Evolutionary conservation across 2,888 invertebrate genomes (phyloP), one percentile per base, ranked within the genome.

Genomic region (Lapara coniferarum): DNA sequence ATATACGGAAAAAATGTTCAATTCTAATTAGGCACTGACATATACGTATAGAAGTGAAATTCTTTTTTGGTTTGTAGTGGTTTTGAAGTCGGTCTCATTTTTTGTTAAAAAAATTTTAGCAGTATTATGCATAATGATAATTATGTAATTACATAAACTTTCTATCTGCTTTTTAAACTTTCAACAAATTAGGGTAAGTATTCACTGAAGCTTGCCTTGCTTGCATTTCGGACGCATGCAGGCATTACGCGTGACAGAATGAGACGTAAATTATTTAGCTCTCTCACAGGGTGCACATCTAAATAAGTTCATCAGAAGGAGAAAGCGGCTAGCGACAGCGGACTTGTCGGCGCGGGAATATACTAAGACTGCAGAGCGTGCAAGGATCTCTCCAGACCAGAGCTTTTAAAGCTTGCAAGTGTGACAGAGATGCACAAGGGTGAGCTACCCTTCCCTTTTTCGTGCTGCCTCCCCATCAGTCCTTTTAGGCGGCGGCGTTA

Each of bases 261-360:
- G 81, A 81, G 78, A 80, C 59, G 72, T 51, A 55, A 71, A 73
- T 72, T 67, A 73, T 68, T 75, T 44, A 55, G 44, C 46, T 67
- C 67, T 56, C 44, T 58, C 44, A 30, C 44, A 63, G 58, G 68
- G 37, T 51, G 51, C 52, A n/a, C 19, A 69, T 70, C 57, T 81
- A 85, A 85, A 88, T 86, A 87, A 84, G 83, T 80, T 83, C 83
- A 85, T 78, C 82, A 88, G 87, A 90, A 91, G 88, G 91, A 91
- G 93, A 88, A 88, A 93, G 93, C 93, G 92, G 93, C 92, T 93
- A 93, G 93, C 92, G 93, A 93, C 93, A 93, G 85, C 85, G 90
- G 83, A 85, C 90, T 84, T 85, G 81, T 81, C 79, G 83, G 82
- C 93, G 93, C 93, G 93, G 91, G 92, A 93, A 92, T 86, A 76